phyloP scores from a whole-genome alignment of 2,113 vertebrate species.

The Eulacestoma nigropectus region DNA sequence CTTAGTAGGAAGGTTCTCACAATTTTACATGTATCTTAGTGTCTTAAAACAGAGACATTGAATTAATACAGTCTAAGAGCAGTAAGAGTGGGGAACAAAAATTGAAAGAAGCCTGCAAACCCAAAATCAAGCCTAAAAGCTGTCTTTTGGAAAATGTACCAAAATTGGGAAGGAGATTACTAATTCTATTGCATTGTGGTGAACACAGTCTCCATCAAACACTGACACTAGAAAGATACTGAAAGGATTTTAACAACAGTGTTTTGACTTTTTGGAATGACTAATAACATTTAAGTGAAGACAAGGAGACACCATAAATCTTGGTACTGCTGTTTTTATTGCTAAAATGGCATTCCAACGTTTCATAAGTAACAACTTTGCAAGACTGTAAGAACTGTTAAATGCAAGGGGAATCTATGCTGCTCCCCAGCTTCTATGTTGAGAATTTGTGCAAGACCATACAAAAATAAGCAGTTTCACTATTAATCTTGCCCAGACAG shows the following conservation, averaged over 20 bases:
- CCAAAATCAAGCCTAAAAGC: neutral
- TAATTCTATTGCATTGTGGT: neutral
- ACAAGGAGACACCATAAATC: neutral
- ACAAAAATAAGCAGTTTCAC: neutral
- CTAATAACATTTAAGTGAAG: neutral
- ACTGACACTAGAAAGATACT: neutral
- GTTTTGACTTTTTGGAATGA: neutral
- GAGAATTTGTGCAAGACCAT: neutral
- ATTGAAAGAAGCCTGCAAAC: neutral
- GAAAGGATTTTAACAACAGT: neutral
- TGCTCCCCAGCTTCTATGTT: neutral
- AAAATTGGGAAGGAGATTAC: neutral
- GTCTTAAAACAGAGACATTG: neutral
- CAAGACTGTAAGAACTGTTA: neutral
- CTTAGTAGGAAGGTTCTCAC: neutral
- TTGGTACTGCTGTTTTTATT: neutral
- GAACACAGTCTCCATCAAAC: neutral
- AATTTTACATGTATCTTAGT: neutral
- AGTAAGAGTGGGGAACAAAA: neutral
- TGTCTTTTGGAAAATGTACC: neutral
- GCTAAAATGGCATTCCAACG: neutral
- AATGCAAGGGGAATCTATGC: neutral
- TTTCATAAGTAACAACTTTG: neutral
- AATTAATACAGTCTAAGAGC: neutral
- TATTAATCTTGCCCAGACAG: neutral